A percentile compares a stretch with the other conserved stretches of the same genome.
Conservation (phyloP, 2,888 invertebrate genomes). For the Melinaea marsaeus region DNA sequence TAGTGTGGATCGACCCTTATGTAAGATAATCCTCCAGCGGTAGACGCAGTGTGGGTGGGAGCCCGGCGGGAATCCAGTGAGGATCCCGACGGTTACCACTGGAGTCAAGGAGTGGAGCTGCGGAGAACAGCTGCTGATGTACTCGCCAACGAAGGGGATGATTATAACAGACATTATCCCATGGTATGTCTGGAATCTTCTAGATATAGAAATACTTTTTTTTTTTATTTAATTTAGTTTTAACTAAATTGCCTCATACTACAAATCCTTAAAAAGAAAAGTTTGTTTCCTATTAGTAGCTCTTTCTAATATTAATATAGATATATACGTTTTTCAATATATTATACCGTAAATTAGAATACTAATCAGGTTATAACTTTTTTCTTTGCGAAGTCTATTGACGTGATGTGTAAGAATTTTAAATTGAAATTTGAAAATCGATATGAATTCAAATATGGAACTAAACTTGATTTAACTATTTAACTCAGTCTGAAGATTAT, state of each 20-base stretch:
- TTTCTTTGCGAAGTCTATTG: too few relatives aligned
- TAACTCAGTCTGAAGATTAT: too few relatives aligned
- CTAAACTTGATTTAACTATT: too few relatives aligned
- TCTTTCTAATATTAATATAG: too few relatives aligned
- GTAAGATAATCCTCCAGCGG: constrained; percentile 36
- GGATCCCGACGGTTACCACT: constrained; percentile 63
- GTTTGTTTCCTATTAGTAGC: too few relatives aligned
- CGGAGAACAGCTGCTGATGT: constrained; percentile 60
- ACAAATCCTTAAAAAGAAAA: too few relatives aligned
- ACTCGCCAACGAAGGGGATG: constrained; percentile 44
- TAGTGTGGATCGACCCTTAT: not conserved
- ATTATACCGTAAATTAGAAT: too few relatives aligned
- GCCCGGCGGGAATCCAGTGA: constrained; percentile 56
- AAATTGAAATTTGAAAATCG: too few relatives aligned
- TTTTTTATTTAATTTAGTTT: not conserved
- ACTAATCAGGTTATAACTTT: too few relatives aligned
- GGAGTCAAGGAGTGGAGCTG: constrained; percentile 56
- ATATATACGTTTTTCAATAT: too few relatives aligned
- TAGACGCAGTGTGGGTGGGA: constrained; percentile 67
- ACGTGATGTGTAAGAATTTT: too few relatives aligned
- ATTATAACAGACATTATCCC: constrained; percentile 47
- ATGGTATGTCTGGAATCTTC: constrained; percentile 41
- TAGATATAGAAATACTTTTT: not conserved
- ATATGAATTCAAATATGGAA: not conserved
- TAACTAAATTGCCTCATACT: not conserved